Percentiles rank a stretch among this genome's conserved stretches.
phyloP scores from a whole-genome alignment of 2,888 invertebrate genomes.

The Trachelus iudaicus region DNA sequence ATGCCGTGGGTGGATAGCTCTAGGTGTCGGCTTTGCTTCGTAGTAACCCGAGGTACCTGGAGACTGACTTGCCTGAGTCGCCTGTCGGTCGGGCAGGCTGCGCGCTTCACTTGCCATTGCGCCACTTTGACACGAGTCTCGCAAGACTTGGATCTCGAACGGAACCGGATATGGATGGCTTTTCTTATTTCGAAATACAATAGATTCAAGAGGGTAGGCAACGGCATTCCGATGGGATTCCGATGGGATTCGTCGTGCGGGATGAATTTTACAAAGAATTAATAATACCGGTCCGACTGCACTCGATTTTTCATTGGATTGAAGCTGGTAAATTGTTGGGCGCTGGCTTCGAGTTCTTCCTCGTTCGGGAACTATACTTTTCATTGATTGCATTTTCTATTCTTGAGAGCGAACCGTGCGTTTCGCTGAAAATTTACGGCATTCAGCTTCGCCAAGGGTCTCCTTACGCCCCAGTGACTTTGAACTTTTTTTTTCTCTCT shows the following conservation, averaged over 20 bases:
- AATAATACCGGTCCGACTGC: background rate
- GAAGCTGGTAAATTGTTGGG: background rate
- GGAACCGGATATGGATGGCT: background rate
- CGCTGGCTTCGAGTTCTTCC: background rate
- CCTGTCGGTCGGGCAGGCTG: constrained; percentile 1
- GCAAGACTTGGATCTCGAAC: background rate
- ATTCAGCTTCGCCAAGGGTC: background rate
- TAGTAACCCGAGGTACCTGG: constrained; percentile 17
- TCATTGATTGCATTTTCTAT: background rate
- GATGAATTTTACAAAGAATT: background rate
- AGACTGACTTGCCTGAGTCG: background rate
- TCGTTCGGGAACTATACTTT: background rate
- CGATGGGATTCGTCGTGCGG: background rate
- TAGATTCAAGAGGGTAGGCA: background rate
- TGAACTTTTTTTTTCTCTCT: background rate
- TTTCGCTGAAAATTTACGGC: background rate
- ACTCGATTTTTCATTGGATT: background rate
- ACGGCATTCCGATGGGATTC: background rate
- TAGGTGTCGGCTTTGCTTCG: background rate
- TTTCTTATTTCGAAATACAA: background rate
- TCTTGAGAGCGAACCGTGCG: background rate
- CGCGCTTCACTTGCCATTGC: background rate
- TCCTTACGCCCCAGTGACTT: background rate
- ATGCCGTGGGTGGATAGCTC: background rate
- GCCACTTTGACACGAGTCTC: background rate